Evolutionary conservation across 2,797 vertebrate genomes (phyloP).

Genomic region (Catamblyrhynchus diadema): DNA sequence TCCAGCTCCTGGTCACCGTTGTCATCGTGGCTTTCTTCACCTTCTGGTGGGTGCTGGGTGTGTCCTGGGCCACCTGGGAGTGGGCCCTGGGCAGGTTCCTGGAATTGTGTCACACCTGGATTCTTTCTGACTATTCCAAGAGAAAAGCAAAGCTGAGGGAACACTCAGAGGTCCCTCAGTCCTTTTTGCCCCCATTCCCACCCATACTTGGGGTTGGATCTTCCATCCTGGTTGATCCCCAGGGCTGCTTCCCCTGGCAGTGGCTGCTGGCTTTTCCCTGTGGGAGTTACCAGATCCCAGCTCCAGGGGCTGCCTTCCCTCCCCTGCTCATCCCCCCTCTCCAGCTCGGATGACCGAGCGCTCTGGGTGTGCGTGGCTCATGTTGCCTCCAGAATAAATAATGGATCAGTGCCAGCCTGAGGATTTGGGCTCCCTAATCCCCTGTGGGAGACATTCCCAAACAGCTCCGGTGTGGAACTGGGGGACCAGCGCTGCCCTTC

Average conservation of each 20-base stretch:
- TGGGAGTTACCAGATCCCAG: not conserved
- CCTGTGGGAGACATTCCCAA: not conserved
- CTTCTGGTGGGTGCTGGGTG: slow-evolving; percentile 84
- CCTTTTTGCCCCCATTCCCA: not conserved
- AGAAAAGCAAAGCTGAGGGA: not conserved
- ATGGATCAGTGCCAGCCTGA: not conserved
- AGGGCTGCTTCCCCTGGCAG: not conserved
- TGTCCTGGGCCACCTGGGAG: not conserved
- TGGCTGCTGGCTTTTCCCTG: not conserved
- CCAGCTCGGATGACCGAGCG: not conserved
- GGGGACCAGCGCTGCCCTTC: not conserved
- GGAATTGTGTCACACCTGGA: not conserved
- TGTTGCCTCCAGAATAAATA: slow-evolving; percentile 4
- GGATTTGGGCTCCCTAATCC: not conserved
- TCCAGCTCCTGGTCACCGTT: slow-evolving; percentile 88
- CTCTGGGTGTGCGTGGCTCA: not conserved
- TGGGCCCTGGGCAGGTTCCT: not conserved
- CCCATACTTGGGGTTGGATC: fast-evolving
- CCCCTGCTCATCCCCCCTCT: not conserved
- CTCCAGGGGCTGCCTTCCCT: not conserved
- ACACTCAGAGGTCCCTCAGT: too few species aligned
- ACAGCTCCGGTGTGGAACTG: fast-evolving
- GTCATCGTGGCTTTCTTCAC: slow-evolving; percentile 89
- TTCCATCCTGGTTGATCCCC: not conserved
- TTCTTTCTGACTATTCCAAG: too few species aligned